These are phyloP conservation scores for Channallabes apus DNA, from an alignment of 2,797 vertebrate species.

Conservation along the genomic window DNA sequence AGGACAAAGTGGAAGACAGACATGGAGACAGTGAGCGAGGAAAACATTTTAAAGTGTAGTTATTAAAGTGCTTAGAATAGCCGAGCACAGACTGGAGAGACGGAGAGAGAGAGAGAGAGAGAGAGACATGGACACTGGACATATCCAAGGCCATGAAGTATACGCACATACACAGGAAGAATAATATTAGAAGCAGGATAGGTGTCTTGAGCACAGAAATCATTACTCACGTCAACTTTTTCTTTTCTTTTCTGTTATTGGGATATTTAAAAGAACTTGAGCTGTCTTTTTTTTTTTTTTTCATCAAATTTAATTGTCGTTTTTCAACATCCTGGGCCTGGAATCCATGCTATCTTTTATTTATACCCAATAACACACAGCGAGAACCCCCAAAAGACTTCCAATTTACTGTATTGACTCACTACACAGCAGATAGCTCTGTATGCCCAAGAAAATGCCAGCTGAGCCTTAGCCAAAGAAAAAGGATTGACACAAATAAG, in stretches of 20 bases:
- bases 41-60: conserved; percentile 50
- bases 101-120: too few relatives aligned
- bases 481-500: background rate
- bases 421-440: background rate
- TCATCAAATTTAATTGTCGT: background rate
- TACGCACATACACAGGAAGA: conserved; percentile 22
- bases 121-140: conserved; percentile 47
- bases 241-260: background rate
- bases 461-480: background rate
- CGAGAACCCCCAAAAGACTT: background rate
- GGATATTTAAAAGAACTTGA: background rate
- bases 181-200: conserved; percentile 52
- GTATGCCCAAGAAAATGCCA: background rate
- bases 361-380: background rate
- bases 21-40: conserved; percentile 36
- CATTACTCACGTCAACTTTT: background rate
- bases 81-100: conserved; percentile 68
- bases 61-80: conserved; percentile 73
- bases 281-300: background rate
- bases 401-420: background rate
- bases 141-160: conserved; percentile 73
- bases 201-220: background rate
- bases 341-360: background rate
- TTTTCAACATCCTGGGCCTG: background rate
- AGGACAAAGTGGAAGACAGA: conserved; percentile 17